Evolutionary conservation across 2,113 vertebrate genomes (phyloP).

Genomic region (Mohoua ochrocephala): DNA sequence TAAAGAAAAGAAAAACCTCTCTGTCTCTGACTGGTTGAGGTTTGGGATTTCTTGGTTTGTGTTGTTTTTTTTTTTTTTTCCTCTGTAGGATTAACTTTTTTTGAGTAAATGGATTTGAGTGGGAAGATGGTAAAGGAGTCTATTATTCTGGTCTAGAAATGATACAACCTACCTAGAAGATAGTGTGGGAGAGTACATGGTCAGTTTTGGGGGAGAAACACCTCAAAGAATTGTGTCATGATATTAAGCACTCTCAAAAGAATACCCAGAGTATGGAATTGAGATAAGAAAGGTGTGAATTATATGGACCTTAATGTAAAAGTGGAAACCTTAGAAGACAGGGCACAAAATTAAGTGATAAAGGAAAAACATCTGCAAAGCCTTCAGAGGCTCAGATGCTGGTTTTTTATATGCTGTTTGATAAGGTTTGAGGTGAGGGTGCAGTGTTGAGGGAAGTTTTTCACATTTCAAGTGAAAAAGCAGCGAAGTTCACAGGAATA

Average conservation of each 20-base stretch:
- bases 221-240: not conserved
- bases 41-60: not conserved
- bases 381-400: not conserved
- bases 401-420: not conserved
- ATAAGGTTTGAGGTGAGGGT: not conserved
- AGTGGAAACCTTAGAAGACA: not conserved
- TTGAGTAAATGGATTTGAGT: not conserved
- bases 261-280: not conserved
- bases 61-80: not conserved
- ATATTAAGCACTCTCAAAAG: not conserved
- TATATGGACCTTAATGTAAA: not conserved
- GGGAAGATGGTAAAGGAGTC: not conserved
- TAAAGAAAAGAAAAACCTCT: not conserved
- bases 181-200: not conserved
- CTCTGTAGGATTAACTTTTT: not conserved
- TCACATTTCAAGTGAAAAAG: not conserved
- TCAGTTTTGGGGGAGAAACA: not conserved
- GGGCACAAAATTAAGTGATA: not conserved
- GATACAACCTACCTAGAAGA: not conserved
- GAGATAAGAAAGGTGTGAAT: not conserved
- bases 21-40: accelerated
- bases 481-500: not conserved
- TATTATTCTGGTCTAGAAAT: not conserved
- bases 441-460: not conserved
- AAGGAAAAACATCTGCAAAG: not conserved